Evolutionary conservation across 2,797 vertebrate species (phyloP).

Genomic region (Bradypodion pumilum): DNA sequence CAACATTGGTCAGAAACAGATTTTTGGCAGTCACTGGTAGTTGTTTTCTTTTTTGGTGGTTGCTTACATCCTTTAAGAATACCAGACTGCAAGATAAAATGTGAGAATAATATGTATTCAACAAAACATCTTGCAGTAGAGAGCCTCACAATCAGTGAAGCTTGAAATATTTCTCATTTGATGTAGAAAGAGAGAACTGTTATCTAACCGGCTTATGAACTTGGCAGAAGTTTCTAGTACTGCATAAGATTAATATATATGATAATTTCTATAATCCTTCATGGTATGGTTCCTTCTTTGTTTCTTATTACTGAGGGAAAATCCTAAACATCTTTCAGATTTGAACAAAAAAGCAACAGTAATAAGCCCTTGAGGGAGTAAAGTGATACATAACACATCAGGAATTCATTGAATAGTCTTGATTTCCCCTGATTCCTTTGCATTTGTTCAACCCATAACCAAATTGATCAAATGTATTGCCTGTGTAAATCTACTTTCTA

Average conservation of each 20-base stretch:
- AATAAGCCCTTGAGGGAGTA: constrained; percentile 61
- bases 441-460: constrained; percentile 56
- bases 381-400: constrained; percentile 59
- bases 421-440: constrained; percentile 65
- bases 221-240: constrained; percentile 46
- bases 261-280: constrained; percentile 65
- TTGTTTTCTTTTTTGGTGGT: constrained; percentile 11
- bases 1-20: no score
- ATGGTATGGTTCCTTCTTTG: constrained; percentile 36
- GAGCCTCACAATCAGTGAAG: constrained; percentile 37
- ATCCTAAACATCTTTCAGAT: constrained; percentile 40
- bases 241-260: constrained; percentile 59
- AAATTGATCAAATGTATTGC: constrained; percentile 44
- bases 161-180: constrained; percentile 52
- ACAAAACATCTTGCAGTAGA: constrained; percentile 46
- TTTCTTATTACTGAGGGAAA: constrained; percentile 29
- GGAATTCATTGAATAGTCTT: constrained; percentile 60
- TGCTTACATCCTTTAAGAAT: constrained; percentile 41
- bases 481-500: constrained; percentile 4
- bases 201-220: constrained; percentile 48
- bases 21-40: constrained; percentile 33
- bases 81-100: constrained; percentile 35
- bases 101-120: constrained; percentile 31
- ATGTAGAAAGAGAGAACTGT: constrained; percentile 29
- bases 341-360: constrained; percentile 47